Evolutionary conservation across 2,888 invertebrate genomes (phyloP).

Genomic region (Phytoseiulus persimilis): DNA sequence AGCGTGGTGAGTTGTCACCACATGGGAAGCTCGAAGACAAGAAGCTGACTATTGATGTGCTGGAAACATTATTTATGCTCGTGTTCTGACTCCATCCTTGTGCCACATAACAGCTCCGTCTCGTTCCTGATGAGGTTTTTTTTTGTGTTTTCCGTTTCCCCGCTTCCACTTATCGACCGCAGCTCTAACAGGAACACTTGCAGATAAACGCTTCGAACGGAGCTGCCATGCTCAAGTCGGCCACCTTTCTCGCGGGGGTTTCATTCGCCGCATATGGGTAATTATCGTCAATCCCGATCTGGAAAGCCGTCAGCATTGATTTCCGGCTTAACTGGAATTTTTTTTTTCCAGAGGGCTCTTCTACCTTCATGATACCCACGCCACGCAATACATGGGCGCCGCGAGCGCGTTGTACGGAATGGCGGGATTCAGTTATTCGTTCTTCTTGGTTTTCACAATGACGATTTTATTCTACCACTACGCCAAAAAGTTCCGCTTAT

Average conservation of each 20-base stretch:
- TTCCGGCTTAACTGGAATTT: not conserved
- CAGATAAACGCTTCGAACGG: constrained; percentile 22
- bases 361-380: not conserved
- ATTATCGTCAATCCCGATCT: not conserved
- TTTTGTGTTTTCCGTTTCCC: not conserved
- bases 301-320: not conserved
- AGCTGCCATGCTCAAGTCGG: constrained; percentile 27
- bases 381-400: constrained; percentile 1
- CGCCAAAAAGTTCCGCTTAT: constrained; percentile 11
- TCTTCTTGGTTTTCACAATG: constrained; percentile 9
- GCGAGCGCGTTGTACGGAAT: constrained; percentile 7
- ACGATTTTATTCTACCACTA: not conserved
- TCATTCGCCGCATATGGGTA: not conserved
- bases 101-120: no score
- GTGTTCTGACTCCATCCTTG: no score
- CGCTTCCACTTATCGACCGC: not conserved
- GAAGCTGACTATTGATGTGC: no score
- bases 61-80: no score
- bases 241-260: not conserved
- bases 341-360: not conserved
- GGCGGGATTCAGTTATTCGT: constrained; percentile 8
- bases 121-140: not conserved
- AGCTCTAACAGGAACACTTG: not conserved
- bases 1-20: constrained; percentile 9
- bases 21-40: no score